Conservation (phyloP, 1,140 invertebrate genomes). For the Dreissena polymorpha region DNA sequence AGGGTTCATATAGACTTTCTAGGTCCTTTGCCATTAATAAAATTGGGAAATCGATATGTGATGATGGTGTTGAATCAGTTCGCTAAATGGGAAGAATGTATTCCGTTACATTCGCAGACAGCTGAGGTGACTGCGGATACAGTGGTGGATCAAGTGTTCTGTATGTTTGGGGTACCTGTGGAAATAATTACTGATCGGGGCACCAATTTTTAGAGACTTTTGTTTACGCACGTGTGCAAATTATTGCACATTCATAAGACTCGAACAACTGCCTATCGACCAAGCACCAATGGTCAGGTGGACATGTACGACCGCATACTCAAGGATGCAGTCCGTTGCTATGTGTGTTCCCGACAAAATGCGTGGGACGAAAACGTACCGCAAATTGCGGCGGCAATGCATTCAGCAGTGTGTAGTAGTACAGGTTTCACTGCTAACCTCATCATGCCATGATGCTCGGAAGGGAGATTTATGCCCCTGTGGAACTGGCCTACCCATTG, state of each 20-base stretch:
- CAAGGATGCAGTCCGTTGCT: too few relatives aligned
- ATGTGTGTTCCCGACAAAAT: background rate
- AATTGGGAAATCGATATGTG: background rate
- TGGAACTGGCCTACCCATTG: constrained; percentile 27
- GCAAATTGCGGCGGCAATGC: constrained; percentile 24
- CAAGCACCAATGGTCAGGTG: too few relatives aligned
- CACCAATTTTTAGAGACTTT: background rate
- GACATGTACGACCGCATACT: too few relatives aligned
- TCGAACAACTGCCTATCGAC: too few relatives aligned
- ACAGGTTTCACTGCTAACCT: constrained; percentile 30
- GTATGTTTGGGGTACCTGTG: background rate
- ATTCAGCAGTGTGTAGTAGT: background rate
- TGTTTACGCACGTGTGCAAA: background rate
- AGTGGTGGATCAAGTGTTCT: background rate
- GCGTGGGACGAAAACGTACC: background rate
- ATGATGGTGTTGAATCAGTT: background rate
- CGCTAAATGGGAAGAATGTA: background rate
- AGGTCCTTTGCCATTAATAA: background rate
- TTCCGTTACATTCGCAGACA: too few relatives aligned
- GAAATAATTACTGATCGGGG: background rate
- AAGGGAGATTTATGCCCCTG: constrained; percentile 33
- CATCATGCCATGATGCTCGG: constrained; percentile 48
- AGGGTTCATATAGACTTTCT: background rate
- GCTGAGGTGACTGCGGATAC: background rate
- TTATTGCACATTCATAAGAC: too few relatives aligned